Conservation (phyloP, 1,140 invertebrate genomes). For the Tetranychus cinnabarinus region DNA sequence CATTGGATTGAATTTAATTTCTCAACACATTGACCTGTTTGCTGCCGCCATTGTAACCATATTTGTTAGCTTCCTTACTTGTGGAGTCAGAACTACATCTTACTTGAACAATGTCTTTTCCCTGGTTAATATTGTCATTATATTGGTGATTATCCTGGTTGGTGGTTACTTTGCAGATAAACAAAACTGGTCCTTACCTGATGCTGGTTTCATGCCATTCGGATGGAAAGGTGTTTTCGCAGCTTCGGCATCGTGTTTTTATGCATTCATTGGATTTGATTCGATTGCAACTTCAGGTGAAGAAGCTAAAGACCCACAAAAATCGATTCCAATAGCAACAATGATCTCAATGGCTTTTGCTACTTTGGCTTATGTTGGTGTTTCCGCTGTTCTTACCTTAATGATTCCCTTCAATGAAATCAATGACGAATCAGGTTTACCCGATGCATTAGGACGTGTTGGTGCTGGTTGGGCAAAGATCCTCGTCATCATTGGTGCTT, state of each 20-base stretch:
- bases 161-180: slow-evolving; percentile 54
- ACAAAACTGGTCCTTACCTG: slow-evolving; percentile 39
- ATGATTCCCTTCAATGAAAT: slow-evolving; percentile 50
- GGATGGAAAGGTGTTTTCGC: slow-evolving; percentile 36
- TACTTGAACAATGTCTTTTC: slow-evolving; percentile 57
- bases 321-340: slow-evolving; percentile 56
- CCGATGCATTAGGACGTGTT: slow-evolving; percentile 46
- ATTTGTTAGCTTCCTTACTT: slow-evolving; percentile 25
- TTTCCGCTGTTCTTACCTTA: slow-evolving; percentile 52
- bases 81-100: slow-evolving; percentile 65
- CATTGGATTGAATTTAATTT: slow-evolving; percentile 41
- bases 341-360: slow-evolving; percentile 51
- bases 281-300: slow-evolving; percentile 62
- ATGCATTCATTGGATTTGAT: slow-evolving; percentile 62
- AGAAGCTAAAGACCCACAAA: slow-evolving; percentile 48
- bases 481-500: slow-evolving; percentile 56
- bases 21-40: slow-evolving; percentile 19
- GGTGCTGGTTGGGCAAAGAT: slow-evolving; percentile 51
- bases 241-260: slow-evolving; percentile 68
- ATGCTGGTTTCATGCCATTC: slow-evolving; percentile 51
- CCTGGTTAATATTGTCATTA: slow-evolving; percentile 26
- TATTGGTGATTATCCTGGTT: slow-evolving; percentile 35
- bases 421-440: slow-evolving; percentile 50
- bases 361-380: slow-evolving; percentile 49
- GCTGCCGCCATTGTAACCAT: slow-evolving; percentile 16